Evolutionary conservation across 2,113 vertebrate genomes (phyloP).

Genomic region (Antennarius striatus): DNA sequence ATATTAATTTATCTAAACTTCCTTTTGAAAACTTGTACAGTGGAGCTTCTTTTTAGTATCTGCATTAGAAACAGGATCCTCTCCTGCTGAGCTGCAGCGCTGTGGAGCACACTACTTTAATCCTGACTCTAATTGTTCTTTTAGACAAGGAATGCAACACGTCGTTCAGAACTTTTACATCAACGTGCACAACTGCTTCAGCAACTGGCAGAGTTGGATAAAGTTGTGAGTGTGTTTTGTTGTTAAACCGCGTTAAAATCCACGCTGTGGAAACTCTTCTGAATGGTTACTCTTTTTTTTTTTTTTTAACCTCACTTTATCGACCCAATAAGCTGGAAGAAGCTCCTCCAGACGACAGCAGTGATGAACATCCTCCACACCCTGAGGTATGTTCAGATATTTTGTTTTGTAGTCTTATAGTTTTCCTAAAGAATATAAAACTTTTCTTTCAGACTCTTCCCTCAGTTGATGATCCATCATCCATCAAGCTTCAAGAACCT

Average conservation of each 20-base stretch:
- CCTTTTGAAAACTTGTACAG: too few species aligned
- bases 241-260: too few species aligned
- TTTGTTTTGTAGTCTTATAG: neutral
- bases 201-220: constrained; percentile 57
- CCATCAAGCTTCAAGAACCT: neutral
- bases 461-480: neutral
- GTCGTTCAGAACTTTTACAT: constrained; percentile 35
- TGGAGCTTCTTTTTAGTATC: too few species aligned
- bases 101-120: too few species aligned
- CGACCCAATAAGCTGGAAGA: constrained; percentile 35
- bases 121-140: constrained; percentile 2
- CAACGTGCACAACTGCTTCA: constrained; percentile 47
- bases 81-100: too few species aligned
- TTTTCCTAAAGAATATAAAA: neutral
- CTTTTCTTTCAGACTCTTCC: neutral
- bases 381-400: constrained; percentile 14
- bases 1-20: too few species aligned
- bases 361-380: neutral
- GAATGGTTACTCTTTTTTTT: neutral
- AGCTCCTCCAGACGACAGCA: constrained; percentile 23
- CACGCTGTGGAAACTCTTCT: too few species aligned
- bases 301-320: neutral
- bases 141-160: constrained; percentile 23
- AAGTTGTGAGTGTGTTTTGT: constrained; percentile 40
- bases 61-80: too few species aligned